Evolutionary conservation across 2,888 invertebrate genomes (phyloP).

Genomic region (Athalia rosae): DNA sequence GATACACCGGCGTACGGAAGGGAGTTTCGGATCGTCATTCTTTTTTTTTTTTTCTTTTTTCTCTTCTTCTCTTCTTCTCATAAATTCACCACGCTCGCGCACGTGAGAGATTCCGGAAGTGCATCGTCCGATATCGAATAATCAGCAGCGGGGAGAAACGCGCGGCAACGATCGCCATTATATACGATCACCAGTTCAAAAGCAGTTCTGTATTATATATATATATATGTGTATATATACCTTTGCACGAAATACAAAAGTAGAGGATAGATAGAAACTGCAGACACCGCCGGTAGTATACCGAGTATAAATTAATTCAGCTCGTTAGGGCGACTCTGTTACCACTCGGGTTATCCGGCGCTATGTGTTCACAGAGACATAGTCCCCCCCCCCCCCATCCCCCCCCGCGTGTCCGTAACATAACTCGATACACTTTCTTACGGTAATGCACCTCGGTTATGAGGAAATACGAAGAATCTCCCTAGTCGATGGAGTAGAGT

Average conservation of each 20-base stretch:
- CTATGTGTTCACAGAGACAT: neutral
- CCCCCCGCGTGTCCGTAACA: too few species aligned
- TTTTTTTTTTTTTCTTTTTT: too few species aligned
- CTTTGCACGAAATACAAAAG: neutral
- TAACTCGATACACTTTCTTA: too few species aligned
- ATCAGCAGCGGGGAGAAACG: slow-evolving; percentile 53
- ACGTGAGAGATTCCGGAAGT: slow-evolving; percentile 26
- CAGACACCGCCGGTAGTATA: too few species aligned
- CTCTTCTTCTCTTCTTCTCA: too few species aligned
- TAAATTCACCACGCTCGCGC: neutral
- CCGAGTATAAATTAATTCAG: slow-evolving; percentile 65
- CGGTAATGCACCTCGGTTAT: too few species aligned
- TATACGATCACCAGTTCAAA: slow-evolving; percentile 60
- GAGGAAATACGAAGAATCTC: too few species aligned
- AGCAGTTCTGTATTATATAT: slow-evolving; percentile 53
- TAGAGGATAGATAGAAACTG: neutral
- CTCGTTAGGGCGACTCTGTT: slow-evolving; percentile 58
- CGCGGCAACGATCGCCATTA: slow-evolving; percentile 53
- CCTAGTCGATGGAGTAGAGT: too few species aligned
- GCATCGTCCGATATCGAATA: slow-evolving; percentile 55
- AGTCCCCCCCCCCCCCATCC: too few species aligned
- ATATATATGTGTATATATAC: slow-evolving; percentile 4
- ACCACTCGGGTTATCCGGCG: neutral
- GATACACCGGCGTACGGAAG: neutral
- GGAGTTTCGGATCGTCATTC: too few species aligned